Evolutionary conservation across 2,888 invertebrate genomes (phyloP).

Genomic region (Synergus japonicus): DNA sequence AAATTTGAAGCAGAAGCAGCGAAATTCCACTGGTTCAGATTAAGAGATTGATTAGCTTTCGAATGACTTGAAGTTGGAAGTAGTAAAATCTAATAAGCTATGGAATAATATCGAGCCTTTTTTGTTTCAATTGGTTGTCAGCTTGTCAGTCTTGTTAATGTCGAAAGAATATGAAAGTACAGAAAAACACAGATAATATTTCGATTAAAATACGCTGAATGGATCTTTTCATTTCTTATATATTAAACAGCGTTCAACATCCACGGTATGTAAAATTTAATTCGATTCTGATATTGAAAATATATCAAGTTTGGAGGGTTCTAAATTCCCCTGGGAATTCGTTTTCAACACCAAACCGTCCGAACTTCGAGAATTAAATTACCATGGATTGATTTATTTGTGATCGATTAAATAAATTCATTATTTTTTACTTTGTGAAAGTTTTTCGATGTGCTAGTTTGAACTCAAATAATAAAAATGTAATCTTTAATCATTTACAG

Average conservation of each 20-base stretch:
- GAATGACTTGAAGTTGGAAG: too few relatives aligned
- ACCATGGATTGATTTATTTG: neutral
- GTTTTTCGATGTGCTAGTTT: neutral
- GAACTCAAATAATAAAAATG: neutral
- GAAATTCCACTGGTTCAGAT: too few relatives aligned
- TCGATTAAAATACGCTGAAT: constrained; percentile 1
- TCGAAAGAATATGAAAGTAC: neutral
- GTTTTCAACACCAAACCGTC: neutral
- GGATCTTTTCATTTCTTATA: constrained; percentile 26
- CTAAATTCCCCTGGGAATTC: neutral
- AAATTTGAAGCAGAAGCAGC: too few relatives aligned
- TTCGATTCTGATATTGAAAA: neutral
- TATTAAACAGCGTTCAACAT: constrained; percentile 1
- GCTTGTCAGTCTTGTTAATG: neutral
- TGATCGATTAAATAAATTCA: neutral
- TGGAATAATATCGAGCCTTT: neutral
- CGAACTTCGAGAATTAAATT: neutral
- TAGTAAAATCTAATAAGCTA: neutral
- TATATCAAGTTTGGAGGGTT: neutral
- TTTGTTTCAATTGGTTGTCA: constrained; percentile 30
- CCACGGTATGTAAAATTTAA: constrained; percentile 18
- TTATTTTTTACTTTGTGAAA: neutral
- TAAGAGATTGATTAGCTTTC: too few relatives aligned
- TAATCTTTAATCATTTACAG: neutral
- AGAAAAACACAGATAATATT: neutral